Evolutionary conservation across 2,888 invertebrate species (phyloP), one percentile per base, ranked within the genome.

Genomic region (Actias luna): DNA sequence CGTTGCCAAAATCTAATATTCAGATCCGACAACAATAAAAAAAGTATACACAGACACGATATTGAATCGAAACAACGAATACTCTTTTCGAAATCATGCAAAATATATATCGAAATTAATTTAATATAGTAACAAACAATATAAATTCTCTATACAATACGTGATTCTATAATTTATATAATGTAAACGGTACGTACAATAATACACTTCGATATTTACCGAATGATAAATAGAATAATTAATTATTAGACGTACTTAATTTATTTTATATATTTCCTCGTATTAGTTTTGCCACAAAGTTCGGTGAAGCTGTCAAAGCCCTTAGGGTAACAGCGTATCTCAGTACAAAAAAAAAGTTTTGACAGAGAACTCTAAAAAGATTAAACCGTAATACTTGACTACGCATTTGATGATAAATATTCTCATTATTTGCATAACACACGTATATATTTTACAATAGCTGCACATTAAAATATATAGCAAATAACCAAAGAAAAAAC

Each of bases 31-130:
- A 18, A 14, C 31, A 29, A 57, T 14, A 39, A 27, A 29, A 42
- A 27, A 18, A 42, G 14, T 10, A 42, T 29, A 18, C 33, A 55
- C 29, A 55, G 22, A 52, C 10, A 58, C 39, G 27, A 58, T 42
- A 39, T 57, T 67, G 59, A 64, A 66, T 63, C 52, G 60, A 65
- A 65, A 35, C 64, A 63, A 60, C 65, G 52, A 55, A 57, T 59
- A 25, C 63, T 67, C 57, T 64, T 66, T 62, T 67, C 60, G 29
- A 55, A 5, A 1, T 29, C 7, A 29, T 29, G 5, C 4, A n/a
- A 18, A 16, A 16, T 16, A 16, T 12, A 50, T 25, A 50, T 50
- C 46, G 46, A 50, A 50, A 25, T 12, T 25, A 50, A 25, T 50
- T 25, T 55, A 55, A 29, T 7, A 18, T n/a, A 55, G n/a, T 29